A percentile compares a stretch with the other conserved stretches of the same genome.
Conservation (phyloP, 2,888 invertebrate species). For the Hyles lineata region DNA sequence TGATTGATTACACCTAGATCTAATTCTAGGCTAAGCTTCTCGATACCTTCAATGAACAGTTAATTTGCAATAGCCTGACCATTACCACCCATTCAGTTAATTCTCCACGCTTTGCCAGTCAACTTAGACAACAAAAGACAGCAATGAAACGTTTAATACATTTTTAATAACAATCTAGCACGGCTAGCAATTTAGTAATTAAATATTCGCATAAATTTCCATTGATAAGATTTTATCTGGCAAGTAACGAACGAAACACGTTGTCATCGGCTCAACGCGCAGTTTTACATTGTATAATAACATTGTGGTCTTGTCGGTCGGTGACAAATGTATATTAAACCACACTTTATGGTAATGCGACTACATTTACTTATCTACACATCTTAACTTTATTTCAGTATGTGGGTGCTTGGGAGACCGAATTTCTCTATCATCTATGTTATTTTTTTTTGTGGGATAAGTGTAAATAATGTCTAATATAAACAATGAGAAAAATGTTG, state of each 20-base stretch:
- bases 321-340: constrained; percentile 21
- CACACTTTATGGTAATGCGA: constrained; percentile 23
- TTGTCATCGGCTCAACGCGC: constrained; percentile 49
- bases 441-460: background rate
- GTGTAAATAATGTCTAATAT: background rate
- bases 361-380: constrained; percentile 9
- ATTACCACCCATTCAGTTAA: constrained; percentile 6
- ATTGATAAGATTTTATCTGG: constrained; percentile 55
- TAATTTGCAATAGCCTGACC: no score
- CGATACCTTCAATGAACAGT: no score
- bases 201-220: constrained; percentile 58
- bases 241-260: constrained; percentile 47
- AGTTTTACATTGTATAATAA: constrained; percentile 31
- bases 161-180: constrained; percentile 23
- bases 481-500: no score
- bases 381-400: constrained; percentile 13
- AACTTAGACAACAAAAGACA: background rate
- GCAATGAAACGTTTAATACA: constrained; percentile 20
- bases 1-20: no score
- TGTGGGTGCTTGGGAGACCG: constrained; percentile 5
- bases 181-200: constrained; percentile 48
- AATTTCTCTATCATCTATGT: background rate
- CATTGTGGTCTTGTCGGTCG: constrained; percentile 22
- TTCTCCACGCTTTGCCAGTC: background rate
- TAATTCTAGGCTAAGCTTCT: no score